Percentiles rank a stretch among this genome's conserved stretches.
phyloP scores from a whole-genome alignment of 2,113 vertebrate genomes.

The Periophthalmus modestus region DNA sequence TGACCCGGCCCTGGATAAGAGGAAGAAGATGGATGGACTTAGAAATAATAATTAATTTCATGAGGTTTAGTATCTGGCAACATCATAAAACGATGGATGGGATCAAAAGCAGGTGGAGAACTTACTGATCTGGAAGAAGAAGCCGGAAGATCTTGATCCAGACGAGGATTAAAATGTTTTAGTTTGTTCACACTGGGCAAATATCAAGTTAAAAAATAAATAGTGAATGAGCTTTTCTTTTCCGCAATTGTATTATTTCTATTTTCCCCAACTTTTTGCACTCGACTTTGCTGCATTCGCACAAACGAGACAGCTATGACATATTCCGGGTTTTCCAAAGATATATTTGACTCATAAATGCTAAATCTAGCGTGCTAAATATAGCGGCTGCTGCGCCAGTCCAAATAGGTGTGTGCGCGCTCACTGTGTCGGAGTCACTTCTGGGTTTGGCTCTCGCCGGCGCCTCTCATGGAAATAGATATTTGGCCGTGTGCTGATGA shows the following conservation, averaged over 20 bases:
- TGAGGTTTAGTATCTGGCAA: too few species aligned
- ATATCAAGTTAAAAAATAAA: too few species aligned
- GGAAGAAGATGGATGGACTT: too few species aligned
- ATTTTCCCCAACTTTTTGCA: background rate
- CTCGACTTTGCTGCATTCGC: background rate
- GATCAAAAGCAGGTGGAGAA: too few species aligned
- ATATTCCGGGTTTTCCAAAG: background rate
- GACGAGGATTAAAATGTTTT: too few species aligned
- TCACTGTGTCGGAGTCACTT: background rate
- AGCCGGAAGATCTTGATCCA: too few species aligned
- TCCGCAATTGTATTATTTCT: background rate
- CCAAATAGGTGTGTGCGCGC: background rate
- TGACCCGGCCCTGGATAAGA: too few species aligned
- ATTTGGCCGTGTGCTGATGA: conserved; percentile 40
- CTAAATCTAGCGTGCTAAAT: conserved; percentile 14
- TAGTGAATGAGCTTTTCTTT: too few species aligned
- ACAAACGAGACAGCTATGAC: background rate
- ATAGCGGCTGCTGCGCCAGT: background rate
- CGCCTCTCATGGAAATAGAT: conserved; percentile 15
- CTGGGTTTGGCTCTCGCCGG: conserved; percentile 7
- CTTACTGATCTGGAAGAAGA: too few species aligned
- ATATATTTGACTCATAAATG: background rate
- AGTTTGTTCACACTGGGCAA: too few species aligned
- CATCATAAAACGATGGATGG: too few species aligned
- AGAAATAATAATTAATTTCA: too few species aligned